Evolutionary conservation across 2,888 invertebrate genomes (phyloP), one percentile per base, ranked within the genome.

Genomic region (Ochlodes sylvanus): DNA sequence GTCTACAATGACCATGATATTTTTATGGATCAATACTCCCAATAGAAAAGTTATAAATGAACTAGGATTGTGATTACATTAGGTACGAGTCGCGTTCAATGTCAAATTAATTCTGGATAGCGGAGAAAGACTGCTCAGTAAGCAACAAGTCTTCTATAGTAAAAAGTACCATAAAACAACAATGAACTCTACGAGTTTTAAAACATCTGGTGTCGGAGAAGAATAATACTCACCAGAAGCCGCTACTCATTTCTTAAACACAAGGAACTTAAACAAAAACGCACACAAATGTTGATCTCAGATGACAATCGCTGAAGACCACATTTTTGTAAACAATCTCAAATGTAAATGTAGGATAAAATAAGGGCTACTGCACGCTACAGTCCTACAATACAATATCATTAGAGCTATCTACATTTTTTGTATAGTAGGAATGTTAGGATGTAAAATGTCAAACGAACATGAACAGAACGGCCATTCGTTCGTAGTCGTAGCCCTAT

Each of bases 221-320:
- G 7, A 55, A n/a, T 55, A 44, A 55, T 61, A 61, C 67, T 44
- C 47, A 67, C 67, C 67, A 61, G 55, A 67, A 61, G 61, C 60
- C 61, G 38, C 52, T 61, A 61, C 61, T 67, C 67, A 67, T 67
- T 67, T 67, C 67, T 56, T 56, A 61, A 61, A 67, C 52, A 67
- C 54, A 67, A 67, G n/a, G 7, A 67, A 67, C 60, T 44, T 55
- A 61, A 67, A 67, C 47, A 55, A 67, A 67, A 47, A 21, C 42
- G 21, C 55, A 47, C 61, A 19, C 27, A n/a, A 58, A 17, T 32
- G 57, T 52, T 41, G 58, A 50, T 52, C 54, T 66, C 44, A 60
- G 17, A 52, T 54, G 7, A 66, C 50, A 50, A 42, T 60, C 17
- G n/a, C 15, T 15, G 42, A 54, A 32, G 19, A 54, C 12, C 58